Conservation (phyloP, 2,888 invertebrate genomes). For the Platycheirus rosarum region DNA sequence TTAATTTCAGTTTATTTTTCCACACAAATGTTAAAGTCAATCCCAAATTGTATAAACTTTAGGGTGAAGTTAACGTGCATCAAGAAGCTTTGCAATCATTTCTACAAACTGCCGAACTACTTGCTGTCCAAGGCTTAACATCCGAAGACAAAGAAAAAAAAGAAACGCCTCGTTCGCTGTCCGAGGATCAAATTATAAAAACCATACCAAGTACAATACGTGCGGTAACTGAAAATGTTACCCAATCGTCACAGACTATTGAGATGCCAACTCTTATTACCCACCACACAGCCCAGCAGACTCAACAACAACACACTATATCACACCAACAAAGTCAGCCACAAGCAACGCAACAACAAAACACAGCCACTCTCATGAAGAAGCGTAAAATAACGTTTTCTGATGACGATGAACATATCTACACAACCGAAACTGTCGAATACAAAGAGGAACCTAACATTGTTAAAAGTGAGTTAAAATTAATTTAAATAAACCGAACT, state of each 20-base stretch:
- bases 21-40: too few species aligned
- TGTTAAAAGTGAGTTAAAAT: slow-evolving; percentile 78
- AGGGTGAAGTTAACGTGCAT: slow-evolving; percentile 91
- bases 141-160: slow-evolving; percentile 82
- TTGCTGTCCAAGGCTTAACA: slow-evolving; percentile 90
- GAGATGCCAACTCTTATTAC: slow-evolving; percentile 80
- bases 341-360: slow-evolving; percentile 76
- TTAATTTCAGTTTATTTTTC: too few species aligned
- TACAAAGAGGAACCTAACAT: slow-evolving; percentile 81
- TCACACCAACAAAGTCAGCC: slow-evolving; percentile 73
- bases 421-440: slow-evolving; percentile 81
- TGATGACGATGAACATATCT: slow-evolving; percentile 82
- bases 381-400: slow-evolving; percentile 82
- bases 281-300: slow-evolving; percentile 74
- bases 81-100: slow-evolving; percentile 91
- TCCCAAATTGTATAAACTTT: not conserved
- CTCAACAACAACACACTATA: slow-evolving; percentile 73
- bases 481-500: too few species aligned
- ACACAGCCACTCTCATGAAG: slow-evolving; percentile 74
- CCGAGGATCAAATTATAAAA: slow-evolving; percentile 81
- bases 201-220: slow-evolving; percentile 82
- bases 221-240: slow-evolving; percentile 77
- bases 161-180: slow-evolving; percentile 78
- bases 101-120: slow-evolving; percentile 89
- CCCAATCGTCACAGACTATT: slow-evolving; percentile 79